Evolutionary conservation across 1,140 invertebrate species (phyloP).

Genomic region (Brachionus koreanus): DNA sequence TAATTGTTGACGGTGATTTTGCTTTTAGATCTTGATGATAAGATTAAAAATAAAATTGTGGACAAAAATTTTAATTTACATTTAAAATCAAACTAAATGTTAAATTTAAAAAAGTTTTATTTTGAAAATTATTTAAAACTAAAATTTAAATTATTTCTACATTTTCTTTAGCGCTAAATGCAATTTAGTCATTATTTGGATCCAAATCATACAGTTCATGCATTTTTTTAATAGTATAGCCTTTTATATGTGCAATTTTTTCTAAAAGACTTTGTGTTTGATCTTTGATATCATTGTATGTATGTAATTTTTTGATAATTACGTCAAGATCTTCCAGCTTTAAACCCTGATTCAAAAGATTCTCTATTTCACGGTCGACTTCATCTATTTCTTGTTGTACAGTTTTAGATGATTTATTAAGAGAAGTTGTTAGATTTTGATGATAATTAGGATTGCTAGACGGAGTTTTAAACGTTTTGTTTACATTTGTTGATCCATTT

Average conservation of each 20-base stretch:
- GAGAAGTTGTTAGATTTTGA: neutral
- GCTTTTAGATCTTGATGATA: constrained; percentile 19
- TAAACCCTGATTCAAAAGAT: neutral
- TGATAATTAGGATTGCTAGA: neutral
- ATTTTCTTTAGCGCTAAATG: neutral
- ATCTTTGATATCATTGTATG: constrained; percentile 37
- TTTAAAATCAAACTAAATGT: neutral
- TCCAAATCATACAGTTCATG: constrained; percentile 28
- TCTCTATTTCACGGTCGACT: neutral
- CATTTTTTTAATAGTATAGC: constrained; percentile 32
- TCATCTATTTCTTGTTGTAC: neutral
- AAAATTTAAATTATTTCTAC: neutral
- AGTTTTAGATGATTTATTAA: neutral
- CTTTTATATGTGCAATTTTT: constrained; percentile 19
- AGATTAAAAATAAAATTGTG: neutral
- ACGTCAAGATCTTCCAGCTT: neutral
- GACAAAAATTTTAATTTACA: neutral
- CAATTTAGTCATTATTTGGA: neutral
- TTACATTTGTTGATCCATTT: constrained; percentile 10
- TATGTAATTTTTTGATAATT: constrained; percentile 30
- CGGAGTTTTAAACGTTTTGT: constrained; percentile 9
- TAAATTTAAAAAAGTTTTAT: neutral
- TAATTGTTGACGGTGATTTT: neutral
- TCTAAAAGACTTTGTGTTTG: neutral
- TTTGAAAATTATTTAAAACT: neutral